A percentile compares a stretch with the other conserved stretches of the same genome.
Conservation (phyloP, 2,888 invertebrate genomes). For the Dolichopus griseipennis region DNA sequence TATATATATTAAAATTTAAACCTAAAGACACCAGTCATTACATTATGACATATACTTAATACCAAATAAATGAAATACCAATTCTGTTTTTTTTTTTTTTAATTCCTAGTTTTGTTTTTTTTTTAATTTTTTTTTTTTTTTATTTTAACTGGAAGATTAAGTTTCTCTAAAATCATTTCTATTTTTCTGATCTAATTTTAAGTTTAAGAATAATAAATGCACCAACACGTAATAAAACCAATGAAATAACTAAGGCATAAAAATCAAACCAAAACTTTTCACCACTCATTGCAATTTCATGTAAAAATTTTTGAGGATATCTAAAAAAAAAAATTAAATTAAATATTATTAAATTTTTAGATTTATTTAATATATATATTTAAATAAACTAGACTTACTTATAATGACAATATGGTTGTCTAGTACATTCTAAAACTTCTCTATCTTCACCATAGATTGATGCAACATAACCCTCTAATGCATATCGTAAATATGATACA, state of each 20-base stretch:
- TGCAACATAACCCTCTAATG: slow-evolving; percentile 75
- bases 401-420: slow-evolving; percentile 71
- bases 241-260: slow-evolving; percentile 58
- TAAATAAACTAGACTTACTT: slow-evolving; percentile 42
- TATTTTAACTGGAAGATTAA: no score
- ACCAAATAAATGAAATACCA: no score
- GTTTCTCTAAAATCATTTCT: slow-evolving; percentile 11
- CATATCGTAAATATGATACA: slow-evolving; percentile 82
- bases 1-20: no score
- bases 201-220: slow-evolving; percentile 69
- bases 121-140: no score
- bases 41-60: no score
- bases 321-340: slow-evolving; percentile 37
- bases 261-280: slow-evolving; percentile 81
- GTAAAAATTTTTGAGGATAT: slow-evolving; percentile 69
- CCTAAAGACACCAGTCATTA: no score
- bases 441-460: slow-evolving; percentile 78
- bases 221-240: slow-evolving; percentile 55
- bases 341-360: background rate
- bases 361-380: background rate
- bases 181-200: slow-evolving; percentile 53
- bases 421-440: slow-evolving; percentile 64
- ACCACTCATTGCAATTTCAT: slow-evolving; percentile 69
- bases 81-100: no score
- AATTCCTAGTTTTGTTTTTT: no score